Evolutionary conservation across 2,888 invertebrate species (phyloP).

Genomic region (Ochlodes sylvanus): DNA sequence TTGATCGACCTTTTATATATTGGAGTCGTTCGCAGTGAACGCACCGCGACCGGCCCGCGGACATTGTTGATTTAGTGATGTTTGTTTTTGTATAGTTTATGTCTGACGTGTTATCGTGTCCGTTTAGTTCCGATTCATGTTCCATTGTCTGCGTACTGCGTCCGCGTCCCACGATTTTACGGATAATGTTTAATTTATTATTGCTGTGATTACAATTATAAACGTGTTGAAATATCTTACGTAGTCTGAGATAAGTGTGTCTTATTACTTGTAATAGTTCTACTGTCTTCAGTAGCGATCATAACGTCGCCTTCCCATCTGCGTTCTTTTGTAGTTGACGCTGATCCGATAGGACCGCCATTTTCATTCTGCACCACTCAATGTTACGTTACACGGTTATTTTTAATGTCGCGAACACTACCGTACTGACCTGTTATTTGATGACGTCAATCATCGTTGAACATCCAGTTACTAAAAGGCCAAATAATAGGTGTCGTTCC

Average conservation of each 20-base stretch:
- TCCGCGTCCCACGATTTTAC: constrained; percentile 66
- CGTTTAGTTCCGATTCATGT: constrained; percentile 71
- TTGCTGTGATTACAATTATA: constrained; percentile 83
- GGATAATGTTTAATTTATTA: constrained; percentile 76
- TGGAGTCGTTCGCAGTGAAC: constrained; percentile 53
- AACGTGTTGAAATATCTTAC: constrained; percentile 70
- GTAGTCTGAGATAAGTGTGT: constrained; percentile 69
- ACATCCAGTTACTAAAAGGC: constrained; percentile 36
- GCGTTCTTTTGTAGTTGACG: constrained; percentile 30
- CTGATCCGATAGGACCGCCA: constrained; percentile 16
- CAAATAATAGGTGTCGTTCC: constrained; percentile 44
- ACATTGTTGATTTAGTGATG: constrained; percentile 53
- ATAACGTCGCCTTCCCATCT: constrained; percentile 51
- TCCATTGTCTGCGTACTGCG: constrained; percentile 64
- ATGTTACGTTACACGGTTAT: constrained; percentile 36
- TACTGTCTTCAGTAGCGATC: constrained; percentile 62
- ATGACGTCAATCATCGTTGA: neutral
- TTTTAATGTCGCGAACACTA: constrained; percentile 19
- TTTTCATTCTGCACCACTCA: constrained; percentile 46
- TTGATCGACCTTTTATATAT: constrained; percentile 65
- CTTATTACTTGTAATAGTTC: constrained; percentile 62
- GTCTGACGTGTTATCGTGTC: constrained; percentile 73
- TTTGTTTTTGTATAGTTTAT: constrained; percentile 77
- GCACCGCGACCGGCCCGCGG: constrained; percentile 46
- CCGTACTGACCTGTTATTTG: constrained; percentile 23